phyloP scores from a whole-genome alignment of 2,888 invertebrate species.

The Mythimna ferrago region DNA sequence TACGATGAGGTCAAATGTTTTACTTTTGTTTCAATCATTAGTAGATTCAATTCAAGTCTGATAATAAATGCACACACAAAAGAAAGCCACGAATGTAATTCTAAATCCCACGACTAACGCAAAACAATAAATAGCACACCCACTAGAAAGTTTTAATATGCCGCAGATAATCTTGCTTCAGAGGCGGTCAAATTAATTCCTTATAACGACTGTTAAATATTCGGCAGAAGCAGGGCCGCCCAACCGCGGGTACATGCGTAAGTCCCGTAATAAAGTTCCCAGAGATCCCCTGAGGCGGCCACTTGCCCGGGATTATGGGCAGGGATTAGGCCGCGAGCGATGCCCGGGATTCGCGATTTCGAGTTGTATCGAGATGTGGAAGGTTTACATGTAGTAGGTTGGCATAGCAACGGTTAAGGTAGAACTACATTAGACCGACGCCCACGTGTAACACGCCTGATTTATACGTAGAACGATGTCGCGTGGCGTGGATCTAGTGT shows the following conservation, averaged over 20 bases:
- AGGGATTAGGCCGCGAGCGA: conserved; percentile 73
- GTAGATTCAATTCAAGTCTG: not conserved
- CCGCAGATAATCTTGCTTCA: conserved; percentile 73
- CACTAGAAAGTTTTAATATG: conserved; percentile 73
- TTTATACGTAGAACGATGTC: no score
- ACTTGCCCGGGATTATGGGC: conserved; percentile 85
- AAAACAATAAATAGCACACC: conserved; percentile 52
- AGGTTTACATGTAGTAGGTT: conserved; percentile 69
- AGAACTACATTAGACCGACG: no score
- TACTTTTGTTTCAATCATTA: not conserved
- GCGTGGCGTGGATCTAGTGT: no score
- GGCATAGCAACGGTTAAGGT: not conserved
- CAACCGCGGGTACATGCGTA: conserved; percentile 74
- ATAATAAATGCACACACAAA: not conserved
- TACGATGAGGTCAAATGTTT: no score
- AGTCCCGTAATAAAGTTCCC: conserved; percentile 84
- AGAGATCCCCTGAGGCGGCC: conserved; percentile 82
- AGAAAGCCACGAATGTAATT: conserved; percentile 1
- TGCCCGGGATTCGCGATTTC: conserved; percentile 67
- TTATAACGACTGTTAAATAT: conserved; percentile 80
- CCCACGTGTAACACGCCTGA: no score
- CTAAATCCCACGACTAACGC: conserved; percentile 21
- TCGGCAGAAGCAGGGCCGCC: conserved; percentile 60
- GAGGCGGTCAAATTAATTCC: conserved; percentile 82
- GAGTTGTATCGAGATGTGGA: conserved; percentile 47